Percentiles rank a stretch among this genome's conserved stretches.
phyloP scores from a whole-genome alignment of 2,888 invertebrate species.

The Chalcis sispes region DNA sequence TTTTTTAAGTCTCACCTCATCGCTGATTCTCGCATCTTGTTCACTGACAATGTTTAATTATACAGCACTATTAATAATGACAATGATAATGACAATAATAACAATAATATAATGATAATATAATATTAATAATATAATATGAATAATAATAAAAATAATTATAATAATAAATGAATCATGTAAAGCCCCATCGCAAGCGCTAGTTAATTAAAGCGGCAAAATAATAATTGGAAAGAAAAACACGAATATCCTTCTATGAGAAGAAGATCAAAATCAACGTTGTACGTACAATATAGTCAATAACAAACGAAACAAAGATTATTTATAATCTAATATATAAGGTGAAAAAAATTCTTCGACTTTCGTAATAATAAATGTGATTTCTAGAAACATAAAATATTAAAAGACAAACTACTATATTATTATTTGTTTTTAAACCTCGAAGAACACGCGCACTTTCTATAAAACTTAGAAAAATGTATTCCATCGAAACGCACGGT shows the following conservation, averaged over 20 bases:
- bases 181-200: slow-evolving; percentile 38
- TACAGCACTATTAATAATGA: slow-evolving; percentile 44
- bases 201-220: slow-evolving; percentile 19
- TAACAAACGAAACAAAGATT: slow-evolving; percentile 22
- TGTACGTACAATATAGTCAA: slow-evolving; percentile 15
- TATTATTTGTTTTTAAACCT: not conserved
- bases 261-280: slow-evolving; percentile 25
- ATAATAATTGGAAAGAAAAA: slow-evolving; percentile 11
- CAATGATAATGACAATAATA: slow-evolving; percentile 33
- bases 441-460: slow-evolving; percentile 2
- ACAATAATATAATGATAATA: slow-evolving; percentile 33
- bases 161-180: slow-evolving; percentile 40
- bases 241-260: not conserved
- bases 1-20: slow-evolving; percentile 5
- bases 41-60: slow-evolving; percentile 36
- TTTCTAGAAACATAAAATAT: slow-evolving; percentile 22
- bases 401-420: not conserved
- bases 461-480: slow-evolving; percentile 46
- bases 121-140: slow-evolving; percentile 20
- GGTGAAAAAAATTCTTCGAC: not conserved
- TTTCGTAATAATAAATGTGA: slow-evolving; percentile 7
- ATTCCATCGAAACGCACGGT: not conserved
- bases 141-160: slow-evolving; percentile 29
- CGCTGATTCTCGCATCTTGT: slow-evolving; percentile 11
- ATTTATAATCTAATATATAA: slow-evolving; percentile 3